Evolutionary conservation across 2,888 invertebrate genomes (phyloP).

Genomic region (Apomyelois bistriatella): DNA sequence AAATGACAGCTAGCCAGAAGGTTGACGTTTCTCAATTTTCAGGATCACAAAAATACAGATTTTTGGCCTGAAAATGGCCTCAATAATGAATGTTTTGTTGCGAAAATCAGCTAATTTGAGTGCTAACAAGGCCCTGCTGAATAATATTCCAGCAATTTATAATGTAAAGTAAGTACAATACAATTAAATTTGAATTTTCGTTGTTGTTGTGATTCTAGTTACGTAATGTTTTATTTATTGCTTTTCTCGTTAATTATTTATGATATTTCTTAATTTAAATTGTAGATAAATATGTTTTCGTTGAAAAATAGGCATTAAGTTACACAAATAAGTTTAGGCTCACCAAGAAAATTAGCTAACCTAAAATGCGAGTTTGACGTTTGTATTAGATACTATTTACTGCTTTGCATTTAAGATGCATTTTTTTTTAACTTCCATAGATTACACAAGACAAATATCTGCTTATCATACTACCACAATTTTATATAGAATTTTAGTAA

Average conservation of each 20-base stretch:
- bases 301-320: not conserved
- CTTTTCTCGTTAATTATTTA: conserved; percentile 15
- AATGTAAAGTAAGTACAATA: conserved; percentile 72
- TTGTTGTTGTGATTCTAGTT: conserved; percentile 20
- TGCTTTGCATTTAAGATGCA: too few relatives aligned
- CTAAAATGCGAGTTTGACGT: conserved; percentile 6
- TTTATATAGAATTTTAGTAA: too few relatives aligned
- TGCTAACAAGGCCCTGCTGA: conserved; percentile 58
- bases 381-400: too few relatives aligned
- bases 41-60: not conserved
- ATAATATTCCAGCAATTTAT: conserved; percentile 69
- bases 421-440: too few relatives aligned
- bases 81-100: conserved; percentile 74
- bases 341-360: not conserved
- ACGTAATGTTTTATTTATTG: conserved; percentile 50
- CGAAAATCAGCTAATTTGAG: conserved; percentile 76
- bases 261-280: not conserved
- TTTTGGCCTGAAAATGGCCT: conserved; percentile 60
- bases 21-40: not conserved
- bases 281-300: not conserved
- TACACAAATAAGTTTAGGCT: not conserved
- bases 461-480: too few relatives aligned
- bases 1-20: too few relatives aligned
- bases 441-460: too few relatives aligned
- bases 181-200: conserved; percentile 18